Evolutionary conservation across 2,888 invertebrate genomes (phyloP).

Genomic region (Acronicta alni): DNA sequence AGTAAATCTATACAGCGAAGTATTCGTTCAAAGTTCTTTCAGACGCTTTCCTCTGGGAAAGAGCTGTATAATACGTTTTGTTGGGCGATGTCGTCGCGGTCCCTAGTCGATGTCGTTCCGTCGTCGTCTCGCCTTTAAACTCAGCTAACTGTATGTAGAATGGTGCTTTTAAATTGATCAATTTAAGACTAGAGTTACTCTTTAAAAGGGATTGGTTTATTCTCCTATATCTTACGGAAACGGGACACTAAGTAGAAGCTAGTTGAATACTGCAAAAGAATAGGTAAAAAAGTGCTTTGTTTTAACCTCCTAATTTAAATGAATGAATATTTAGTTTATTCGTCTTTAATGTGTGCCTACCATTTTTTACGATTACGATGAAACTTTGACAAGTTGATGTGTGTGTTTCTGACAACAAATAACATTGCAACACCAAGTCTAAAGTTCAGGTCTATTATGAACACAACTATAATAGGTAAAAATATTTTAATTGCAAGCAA

Average conservation of each 20-base stretch:
- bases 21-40: constrained; percentile 50
- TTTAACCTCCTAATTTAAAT: too few relatives aligned
- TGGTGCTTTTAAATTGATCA: constrained; percentile 52
- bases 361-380: too few relatives aligned
- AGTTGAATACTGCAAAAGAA: too few relatives aligned
- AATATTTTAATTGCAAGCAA: too few relatives aligned
- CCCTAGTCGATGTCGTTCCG: constrained; percentile 48
- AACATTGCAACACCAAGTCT: too few relatives aligned
- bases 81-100: constrained; percentile 49
- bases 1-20: constrained; percentile 50
- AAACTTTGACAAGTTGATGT: too few relatives aligned
- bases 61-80: constrained; percentile 59
- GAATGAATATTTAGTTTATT: too few relatives aligned
- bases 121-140: constrained; percentile 54
- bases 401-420: too few relatives aligned
- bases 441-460: too few relatives aligned
- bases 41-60: constrained; percentile 44
- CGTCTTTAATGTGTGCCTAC: too few relatives aligned
- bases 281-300: too few relatives aligned
- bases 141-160: constrained; percentile 42
- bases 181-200: constrained; percentile 38
- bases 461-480: too few relatives aligned
- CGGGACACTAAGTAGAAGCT: not conserved
- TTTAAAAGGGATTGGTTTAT: constrained; percentile 34
- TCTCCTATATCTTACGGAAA: constrained; percentile 17